A percentile compares a stretch with the other conserved stretches of the same genome.
Evolutionary conservation across 2,113 vertebrate species (phyloP).

Genomic region (Cepphus grylle): DNA sequence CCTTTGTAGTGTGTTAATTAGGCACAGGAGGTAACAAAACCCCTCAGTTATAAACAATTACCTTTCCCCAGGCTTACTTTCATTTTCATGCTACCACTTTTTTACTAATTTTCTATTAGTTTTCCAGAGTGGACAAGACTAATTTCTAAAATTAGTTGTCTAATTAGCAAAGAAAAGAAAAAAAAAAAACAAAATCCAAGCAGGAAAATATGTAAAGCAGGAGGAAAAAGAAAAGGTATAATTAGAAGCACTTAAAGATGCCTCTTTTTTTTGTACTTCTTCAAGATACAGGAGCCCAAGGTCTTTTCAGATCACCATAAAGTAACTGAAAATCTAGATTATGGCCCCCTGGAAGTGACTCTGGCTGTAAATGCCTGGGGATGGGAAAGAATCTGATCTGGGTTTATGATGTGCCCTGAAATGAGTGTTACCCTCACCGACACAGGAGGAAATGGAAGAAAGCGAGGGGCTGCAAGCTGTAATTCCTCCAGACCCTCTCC

Average conservation of each 20-base stretch:
- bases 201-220: conserved; percentile 11
- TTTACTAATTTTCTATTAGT: conserved; percentile 30
- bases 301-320: not conserved
- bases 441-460: not conserved
- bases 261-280: not conserved
- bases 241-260: not conserved
- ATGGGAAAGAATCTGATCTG: not conserved
- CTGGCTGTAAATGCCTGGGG: not conserved
- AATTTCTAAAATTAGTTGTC: conserved; percentile 46
- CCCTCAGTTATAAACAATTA: conserved; percentile 44
- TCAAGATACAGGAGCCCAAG: not conserved
- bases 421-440: not conserved
- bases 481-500: not conserved
- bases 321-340: not conserved
- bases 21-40: conserved; percentile 46
- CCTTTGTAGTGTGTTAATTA: conserved; percentile 57
- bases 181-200: not conserved
- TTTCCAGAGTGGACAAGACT: conserved; percentile 31
- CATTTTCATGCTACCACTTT: conserved; percentile 13
- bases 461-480: not conserved
- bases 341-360: not conserved
- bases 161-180: not conserved
- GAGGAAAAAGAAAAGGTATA: not conserved
- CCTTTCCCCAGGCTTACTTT: conserved; percentile 41
- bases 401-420: not conserved